Evolutionary conservation across 2,113 vertebrate species (phyloP), one percentile per base, ranked within the genome.

Genomic region (Nestor notabilis): DNA sequence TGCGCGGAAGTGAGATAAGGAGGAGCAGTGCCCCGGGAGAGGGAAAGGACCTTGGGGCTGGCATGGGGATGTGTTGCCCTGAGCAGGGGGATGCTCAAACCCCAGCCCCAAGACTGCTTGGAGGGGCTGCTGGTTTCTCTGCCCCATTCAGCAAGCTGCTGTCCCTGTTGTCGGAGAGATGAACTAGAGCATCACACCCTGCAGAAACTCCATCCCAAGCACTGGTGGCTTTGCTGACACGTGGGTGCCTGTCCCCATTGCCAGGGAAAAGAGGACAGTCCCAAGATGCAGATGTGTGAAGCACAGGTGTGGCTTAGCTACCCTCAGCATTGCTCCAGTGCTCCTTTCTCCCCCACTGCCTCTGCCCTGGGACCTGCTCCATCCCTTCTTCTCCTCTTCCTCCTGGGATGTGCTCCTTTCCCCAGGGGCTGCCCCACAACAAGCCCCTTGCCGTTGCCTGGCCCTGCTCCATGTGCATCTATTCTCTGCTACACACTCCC

Each of bases 1-100:
- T 35, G 31, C 50, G 1, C 19, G 97, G 97, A 97, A 97, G 85
- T 24, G 82, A 83, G 97, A 97, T 97, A 97, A 97, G 92, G 63
- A 90, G 77, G 74, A 94, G 75, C 74, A 87, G 87, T 0, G 35
- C 68, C 69, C 83, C 3, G 58, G 74, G 66, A 95, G 81, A 88
- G 76, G 64, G 79, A 90, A 61, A 81, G 63, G 58, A 81, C 56
- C 83, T 71, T 0, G 17, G 71, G 79, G 72, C 85, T 91, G 80
- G 7, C 1, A 1, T 69, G 64, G 83, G 55, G 52, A 11, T 0
- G 0, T 17, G 17, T 6, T 17, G 47, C 39, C 49, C 74, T 83
- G 68, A 76, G 76, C 33, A 15, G 17, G 18, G 39, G 3, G 27
- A 31, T 77, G 44, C 29, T 61, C 33, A 50, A 41, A 50, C 35